Evolutionary conservation across 2,888 invertebrate species (phyloP), one percentile per base, ranked within the genome.

Genomic region (Brenthis hecate): DNA sequence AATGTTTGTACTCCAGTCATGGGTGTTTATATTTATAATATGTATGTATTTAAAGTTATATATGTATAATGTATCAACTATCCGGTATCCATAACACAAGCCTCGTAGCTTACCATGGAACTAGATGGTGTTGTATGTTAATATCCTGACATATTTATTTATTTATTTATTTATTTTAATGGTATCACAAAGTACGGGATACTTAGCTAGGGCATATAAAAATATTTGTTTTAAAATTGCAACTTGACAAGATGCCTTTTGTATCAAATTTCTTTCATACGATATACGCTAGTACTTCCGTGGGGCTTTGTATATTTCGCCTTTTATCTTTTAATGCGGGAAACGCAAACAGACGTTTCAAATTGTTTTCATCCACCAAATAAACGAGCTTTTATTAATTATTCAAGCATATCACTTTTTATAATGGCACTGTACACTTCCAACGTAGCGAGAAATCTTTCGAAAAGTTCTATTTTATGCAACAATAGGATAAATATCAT

Each of bases 261-360:
- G 19, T 57, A 57, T 57, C 3, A 57, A 47, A 47, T 47, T 57
- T 57, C 43, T 57, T 48, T 48, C 11, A 58, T 58, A 47, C 47
- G 8, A 23, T 47, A 13, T 47, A 23, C 23, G 55, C 28, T 55
- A 55, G 55, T 55, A 55, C 55, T 55, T 55, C 55, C 32, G 3
- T 47, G 57, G 43, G 19, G 14, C 14, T 57, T 57, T 57, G 57
- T 57, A 23, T 14, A 28, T 47, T 57, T 57, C 13, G 43, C 57
- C 57, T 57, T 57, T 57, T 57, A 57, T 57, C 57, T 57, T 43
- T 57, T 47, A 23, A 57, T 23, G 57, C 57, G 57, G 57, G 23
- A 57, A 23, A 57, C 57, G 23, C 19, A 57, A 57, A 47, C 8
- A 47, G 11, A 14, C 23, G 47, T 57, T 11, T 23, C 19, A 47